Evolutionary conservation across 2,888 invertebrate species (phyloP).

Genomic region (Diarsia rubi): DNA sequence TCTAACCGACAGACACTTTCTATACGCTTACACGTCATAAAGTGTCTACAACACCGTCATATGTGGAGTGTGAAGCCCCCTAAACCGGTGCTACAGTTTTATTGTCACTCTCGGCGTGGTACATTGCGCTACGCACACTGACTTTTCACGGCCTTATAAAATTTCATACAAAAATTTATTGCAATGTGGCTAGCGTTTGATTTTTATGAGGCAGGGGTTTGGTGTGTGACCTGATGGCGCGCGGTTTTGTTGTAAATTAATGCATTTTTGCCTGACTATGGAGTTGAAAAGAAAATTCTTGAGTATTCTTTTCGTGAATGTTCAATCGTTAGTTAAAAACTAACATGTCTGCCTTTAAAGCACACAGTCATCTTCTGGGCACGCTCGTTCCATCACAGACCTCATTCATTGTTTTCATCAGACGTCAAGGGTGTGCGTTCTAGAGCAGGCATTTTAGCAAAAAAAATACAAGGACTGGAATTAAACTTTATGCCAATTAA

Average conservation of each 20-base stretch:
- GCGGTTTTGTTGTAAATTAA: background rate
- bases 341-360: too few relatives aligned
- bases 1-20: conserved; percentile 38
- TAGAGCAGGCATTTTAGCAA: too few relatives aligned
- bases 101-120: conserved; percentile 45
- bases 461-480: too few relatives aligned
- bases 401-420: too few relatives aligned
- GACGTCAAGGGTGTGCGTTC: too few relatives aligned
- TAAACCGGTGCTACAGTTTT: conserved; percentile 60
- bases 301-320: background rate
- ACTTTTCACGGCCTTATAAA: conserved; percentile 62
- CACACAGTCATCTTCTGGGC: too few relatives aligned
- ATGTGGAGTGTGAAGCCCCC: conserved; percentile 26
- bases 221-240: background rate
- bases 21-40: conserved; percentile 54
- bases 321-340: background rate
- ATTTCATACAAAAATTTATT: conserved; percentile 53
- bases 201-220: conserved; percentile 46
- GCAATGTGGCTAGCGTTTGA: conserved; percentile 26
- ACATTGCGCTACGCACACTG: conserved; percentile 37
- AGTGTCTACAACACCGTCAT: conserved; percentile 38
- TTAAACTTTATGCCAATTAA: background rate
- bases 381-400: too few relatives aligned
- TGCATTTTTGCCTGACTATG: background rate
- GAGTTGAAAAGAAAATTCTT: background rate